phyloP scores from a whole-genome alignment of 64 coral and sea anemone genomes.

The Orbicella faveolata region DNA sequence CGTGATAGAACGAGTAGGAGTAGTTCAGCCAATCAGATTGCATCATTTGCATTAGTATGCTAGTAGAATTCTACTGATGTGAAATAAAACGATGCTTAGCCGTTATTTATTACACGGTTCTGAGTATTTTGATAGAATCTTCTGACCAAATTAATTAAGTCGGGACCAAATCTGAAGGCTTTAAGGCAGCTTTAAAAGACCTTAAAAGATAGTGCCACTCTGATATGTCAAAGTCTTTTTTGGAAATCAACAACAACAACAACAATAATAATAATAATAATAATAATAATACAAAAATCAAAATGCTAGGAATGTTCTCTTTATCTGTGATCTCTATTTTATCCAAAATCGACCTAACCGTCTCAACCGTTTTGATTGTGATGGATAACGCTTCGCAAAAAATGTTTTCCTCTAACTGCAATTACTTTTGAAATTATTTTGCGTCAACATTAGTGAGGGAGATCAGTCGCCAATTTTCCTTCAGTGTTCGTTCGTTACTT shows the following conservation, averaged over 20 bases:
- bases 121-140: no score
- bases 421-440: slow-evolving; percentile 20
- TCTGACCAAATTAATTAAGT: no score
- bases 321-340: neutral
- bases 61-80: no score
- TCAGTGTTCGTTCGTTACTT: neutral
- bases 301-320: neutral
- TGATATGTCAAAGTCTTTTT: slow-evolving; percentile 15
- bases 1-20: no score
- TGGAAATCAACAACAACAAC: slow-evolving; percentile 22
- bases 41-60: no score
- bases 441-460: slow-evolving; percentile 40
- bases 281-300: no score
- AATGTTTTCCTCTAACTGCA: slow-evolving; percentile 14
- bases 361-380: slow-evolving; percentile 8
- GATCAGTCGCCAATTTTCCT: slow-evolving; percentile 41
- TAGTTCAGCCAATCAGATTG: no score
- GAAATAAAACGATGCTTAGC: no score
- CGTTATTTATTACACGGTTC: no score
- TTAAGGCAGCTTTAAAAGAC: no score
- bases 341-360: neutral
- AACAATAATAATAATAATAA: no score
- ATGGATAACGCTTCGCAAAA: slow-evolving; percentile 37
- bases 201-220: slow-evolving; percentile 30
- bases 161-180: no score